A percentile compares a stretch with the other conserved stretches of the same genome.
These are phyloP conservation scores for Ephialtes manifestator DNA, from an alignment of 2,888 invertebrate genomes.

Conservation along the genomic window DNA sequence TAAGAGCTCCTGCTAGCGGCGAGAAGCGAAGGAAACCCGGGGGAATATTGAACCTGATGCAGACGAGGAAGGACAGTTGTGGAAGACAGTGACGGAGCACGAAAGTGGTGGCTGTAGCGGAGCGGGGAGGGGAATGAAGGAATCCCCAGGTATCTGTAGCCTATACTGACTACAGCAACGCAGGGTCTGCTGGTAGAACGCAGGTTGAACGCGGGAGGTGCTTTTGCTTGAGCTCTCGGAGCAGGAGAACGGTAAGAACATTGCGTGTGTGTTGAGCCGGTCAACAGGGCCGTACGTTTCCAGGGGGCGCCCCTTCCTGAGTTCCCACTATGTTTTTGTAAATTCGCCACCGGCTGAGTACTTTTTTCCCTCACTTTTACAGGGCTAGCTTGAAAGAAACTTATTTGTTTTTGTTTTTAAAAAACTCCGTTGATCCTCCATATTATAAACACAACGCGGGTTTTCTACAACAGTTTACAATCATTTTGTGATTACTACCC, in stretches of 20 bases:
- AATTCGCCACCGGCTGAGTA: conserved; percentile 35
- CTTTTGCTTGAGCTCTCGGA: conserved; percentile 14
- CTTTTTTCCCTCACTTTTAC: neutral
- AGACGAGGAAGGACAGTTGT: conserved; percentile 46
- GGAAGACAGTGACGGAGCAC: conserved; percentile 61
- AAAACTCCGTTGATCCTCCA: neutral
- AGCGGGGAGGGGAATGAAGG: conserved; percentile 42
- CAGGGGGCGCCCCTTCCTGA: conserved; percentile 56
- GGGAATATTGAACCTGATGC: conserved; percentile 69
- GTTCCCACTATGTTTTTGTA: conserved; percentile 48
- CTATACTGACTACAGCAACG: conserved; percentile 34
- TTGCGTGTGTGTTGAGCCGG: conserved; percentile 58
- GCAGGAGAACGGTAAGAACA: conserved; percentile 34
- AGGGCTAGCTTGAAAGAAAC: neutral
- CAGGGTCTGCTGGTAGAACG: conserved; percentile 67
- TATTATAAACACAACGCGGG: neutral
- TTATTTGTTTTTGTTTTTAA: too few species aligned
- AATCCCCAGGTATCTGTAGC: conserved; percentile 64
- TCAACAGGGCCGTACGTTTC: conserved; percentile 64
- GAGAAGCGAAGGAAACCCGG: conserved; percentile 37
- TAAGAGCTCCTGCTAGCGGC: conserved; percentile 43
- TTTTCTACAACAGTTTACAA: neutral
- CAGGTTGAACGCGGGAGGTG: conserved; percentile 84
- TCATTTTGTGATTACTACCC: neutral
- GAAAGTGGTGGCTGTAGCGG: conserved; percentile 52